Evolutionary conservation across 2,797 vertebrate genomes (phyloP).

Genomic region (Leptatherina wallacei): DNA sequence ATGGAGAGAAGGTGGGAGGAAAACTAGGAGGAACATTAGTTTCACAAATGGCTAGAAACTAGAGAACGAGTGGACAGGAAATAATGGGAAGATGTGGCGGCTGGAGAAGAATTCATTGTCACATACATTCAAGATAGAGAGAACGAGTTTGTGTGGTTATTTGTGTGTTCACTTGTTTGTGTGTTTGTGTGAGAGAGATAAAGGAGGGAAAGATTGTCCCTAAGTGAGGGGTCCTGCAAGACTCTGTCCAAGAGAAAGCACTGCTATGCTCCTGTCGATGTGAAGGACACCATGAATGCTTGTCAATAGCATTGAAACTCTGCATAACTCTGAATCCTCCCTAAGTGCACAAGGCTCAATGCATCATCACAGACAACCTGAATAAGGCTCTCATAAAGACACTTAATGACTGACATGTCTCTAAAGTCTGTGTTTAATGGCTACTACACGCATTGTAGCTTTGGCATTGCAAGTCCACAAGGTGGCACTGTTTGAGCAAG

Average conservation of each 20-base stretch:
- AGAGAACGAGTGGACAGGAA: conserved; percentile 48
- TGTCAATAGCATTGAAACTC: conserved; percentile 72
- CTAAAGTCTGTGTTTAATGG: conserved; percentile 68
- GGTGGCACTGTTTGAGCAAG: conserved; percentile 65
- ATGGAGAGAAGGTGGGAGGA: conserved; percentile 27
- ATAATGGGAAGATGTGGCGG: conserved; percentile 43
- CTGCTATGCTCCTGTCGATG: conserved; percentile 80
- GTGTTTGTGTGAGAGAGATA: conserved; percentile 22
- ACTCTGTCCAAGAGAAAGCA: conserved; percentile 73
- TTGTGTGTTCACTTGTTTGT: conserved; percentile 20
- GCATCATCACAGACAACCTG: conserved; percentile 58
- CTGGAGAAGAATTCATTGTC: conserved; percentile 63
- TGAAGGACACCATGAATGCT: conserved; percentile 79
- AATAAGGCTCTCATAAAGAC: conserved; percentile 60
- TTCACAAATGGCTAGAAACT: conserved; percentile 53
- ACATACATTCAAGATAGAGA: conserved; percentile 56
- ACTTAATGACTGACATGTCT: conserved; percentile 70
- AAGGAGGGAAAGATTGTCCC: conserved; percentile 41
- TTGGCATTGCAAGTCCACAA: conserved; percentile 74
- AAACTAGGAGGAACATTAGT: conserved; percentile 55
- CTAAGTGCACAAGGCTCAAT: conserved; percentile 63
- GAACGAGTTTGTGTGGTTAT: conserved; percentile 29
- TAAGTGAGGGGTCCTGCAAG: conserved; percentile 57
- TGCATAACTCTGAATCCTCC: conserved; percentile 68
- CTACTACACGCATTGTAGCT: conserved; percentile 70